These are phyloP conservation scores for Catocala sponsa DNA, from an alignment of 2,888 invertebrate genomes.

Conservation along the genomic window DNA sequence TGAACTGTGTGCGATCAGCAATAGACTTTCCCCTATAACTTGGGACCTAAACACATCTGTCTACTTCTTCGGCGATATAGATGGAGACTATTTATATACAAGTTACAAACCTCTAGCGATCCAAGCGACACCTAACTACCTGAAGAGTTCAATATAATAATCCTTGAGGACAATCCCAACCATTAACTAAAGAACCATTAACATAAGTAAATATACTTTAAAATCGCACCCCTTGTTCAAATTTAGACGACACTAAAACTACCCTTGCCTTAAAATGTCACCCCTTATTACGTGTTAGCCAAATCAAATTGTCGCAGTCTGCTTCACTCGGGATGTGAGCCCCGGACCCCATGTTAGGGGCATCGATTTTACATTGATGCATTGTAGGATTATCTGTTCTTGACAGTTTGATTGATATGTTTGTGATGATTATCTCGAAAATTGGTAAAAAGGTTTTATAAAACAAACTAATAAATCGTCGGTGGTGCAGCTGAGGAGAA, in stretches of 20 bases:
- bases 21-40: too few relatives aligned
- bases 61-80: too few relatives aligned
- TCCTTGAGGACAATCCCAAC: conserved; percentile 14
- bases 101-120: too few relatives aligned
- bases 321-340: conserved; percentile 54
- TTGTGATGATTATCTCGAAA: conserved; percentile 15
- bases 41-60: too few relatives aligned
- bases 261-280: conserved; percentile 31
- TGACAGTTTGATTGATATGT: conserved; percentile 34
- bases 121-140: neutral
- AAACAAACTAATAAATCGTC: too few relatives aligned
- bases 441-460: conserved; percentile 1
- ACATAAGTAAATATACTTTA: conserved; percentile 45
- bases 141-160: neutral
- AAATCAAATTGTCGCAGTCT: conserved; percentile 68
- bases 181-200: conserved; percentile 32
- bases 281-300: conserved; percentile 50
- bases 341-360: conserved; percentile 30
- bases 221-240: conserved; percentile 20
- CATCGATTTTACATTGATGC: conserved; percentile 35
- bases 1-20: too few relatives aligned
- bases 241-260: conserved; percentile 22
- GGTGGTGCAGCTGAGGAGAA: too few relatives aligned
- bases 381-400: conserved; percentile 42
- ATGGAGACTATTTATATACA: too few relatives aligned